Base-by-base conservation (phyloP, 2,113 vertebrate genomes). In the Pelmatolapia mariae region DNA sequence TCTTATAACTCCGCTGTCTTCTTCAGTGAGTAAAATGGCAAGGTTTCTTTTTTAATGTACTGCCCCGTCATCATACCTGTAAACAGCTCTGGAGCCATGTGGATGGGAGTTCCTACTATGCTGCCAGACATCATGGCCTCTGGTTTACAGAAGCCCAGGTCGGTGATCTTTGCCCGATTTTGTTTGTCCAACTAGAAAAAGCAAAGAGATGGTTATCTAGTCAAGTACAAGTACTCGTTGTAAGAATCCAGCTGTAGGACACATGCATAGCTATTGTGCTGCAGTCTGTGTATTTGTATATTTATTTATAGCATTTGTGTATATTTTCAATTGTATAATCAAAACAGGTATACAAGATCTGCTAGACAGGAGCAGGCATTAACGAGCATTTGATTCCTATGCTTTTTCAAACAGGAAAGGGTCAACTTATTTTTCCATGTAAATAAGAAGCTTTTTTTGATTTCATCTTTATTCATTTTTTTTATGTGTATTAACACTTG, bases 111-210 rank as follows among this genome's bases (percentile, higher is more conserved):
- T 83, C 99, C 99, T 82, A 99, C 99, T 54, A 99, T 99, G 94
- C 99, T 99, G 91, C 99, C 98, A 1, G 98, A 99, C 98, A 99
- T 99, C 99, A 99, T 99, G 84, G 99, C 99, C 93, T 99, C 99
- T 4, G 99, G 99, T 91, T 99, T 99, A 93, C 99, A 99, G 96
- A 99, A 99, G 61, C 99, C 99, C 89, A 99, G 84, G 91, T 99
- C 99, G 0, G 99, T 99, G 95, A 99, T 99, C 94, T 99, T 99
- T 53, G 98, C 99, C 33, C 98, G 97, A 40, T 98, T 98, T 92
- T 97, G 97, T 94, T 98, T 99, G 96, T 99, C 99, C 92, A 99
- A 94, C 99, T 99, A 43, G 54, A 24, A 2, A 57, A n/a, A 59
- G 3, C 22, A 8, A 2, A 9, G 7, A 40, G 13, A 24, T 40